Base-by-base conservation (phyloP, 2,113 vertebrate genomes). In the Nothoprocta perdicaria region DNA sequence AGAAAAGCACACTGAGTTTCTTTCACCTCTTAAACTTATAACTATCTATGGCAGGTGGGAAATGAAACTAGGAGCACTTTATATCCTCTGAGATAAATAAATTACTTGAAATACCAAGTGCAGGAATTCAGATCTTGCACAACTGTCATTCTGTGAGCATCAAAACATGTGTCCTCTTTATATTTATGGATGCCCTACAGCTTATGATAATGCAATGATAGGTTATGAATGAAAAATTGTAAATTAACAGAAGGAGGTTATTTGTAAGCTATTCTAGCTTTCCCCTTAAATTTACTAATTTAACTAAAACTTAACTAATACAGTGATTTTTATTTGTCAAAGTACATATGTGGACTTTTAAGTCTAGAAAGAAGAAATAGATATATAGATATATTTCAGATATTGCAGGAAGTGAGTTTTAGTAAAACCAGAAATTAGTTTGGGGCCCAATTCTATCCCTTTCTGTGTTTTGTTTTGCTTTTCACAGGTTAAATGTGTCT, bases 11-110 rank as follows among this genome's bases (percentile, higher is more conserved):
- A 92, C 24, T 23, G 41, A 35, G 33, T 87, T 93, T 89, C 26
- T 84, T 94, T 91, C 80, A 45, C 16, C 75, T 92, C 46, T 94
- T 91, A 87, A 94, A 91, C 88, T 88, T 93, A 72, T 55, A 95
- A 9, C 94, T 73, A 85, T 50, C 27, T 69, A 95, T 71, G 79
- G 92, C 86, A 95, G 80, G 69, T 91, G 45, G 87, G 82, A 92
- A 95, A 93, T 73, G 61, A 55, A 88, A 58, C 57, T 55, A 31
- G 22, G 26, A 82, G 23, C 92, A 66, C 77, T 92, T 88, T 80
- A 57, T 46, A 88, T 65, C 50, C 63, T 93, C 33, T 81, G 82
- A 96, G 92, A 94, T 86, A 86, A 96, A 95, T 62, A 75, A 92
- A 94, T 89, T 80, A 84, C 71, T 94, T 68, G 48, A 89, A 96